Conservation (phyloP, 2,797 vertebrate genomes). For the Crotalus adamanteus region DNA sequence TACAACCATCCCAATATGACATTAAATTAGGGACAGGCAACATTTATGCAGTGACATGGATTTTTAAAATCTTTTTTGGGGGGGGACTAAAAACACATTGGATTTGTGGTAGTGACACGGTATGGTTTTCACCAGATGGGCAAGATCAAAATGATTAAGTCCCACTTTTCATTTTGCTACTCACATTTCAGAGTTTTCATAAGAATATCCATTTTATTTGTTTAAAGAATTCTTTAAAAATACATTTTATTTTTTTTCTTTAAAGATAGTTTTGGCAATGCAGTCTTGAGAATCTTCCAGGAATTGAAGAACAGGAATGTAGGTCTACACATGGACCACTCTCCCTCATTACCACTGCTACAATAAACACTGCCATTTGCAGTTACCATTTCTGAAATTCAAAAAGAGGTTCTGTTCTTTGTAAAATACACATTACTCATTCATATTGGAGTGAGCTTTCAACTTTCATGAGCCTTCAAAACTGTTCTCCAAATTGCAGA, state of each 20-base stretch:
- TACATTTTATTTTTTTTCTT: constrained; percentile 17
- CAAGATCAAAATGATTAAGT: not conserved
- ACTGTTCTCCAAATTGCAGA: constrained; percentile 34
- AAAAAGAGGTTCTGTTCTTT: constrained; percentile 60
- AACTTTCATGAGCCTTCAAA: constrained; percentile 24
- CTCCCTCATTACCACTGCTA: constrained; percentile 25
- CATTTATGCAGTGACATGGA: not conserved
- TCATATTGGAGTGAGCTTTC: not conserved
- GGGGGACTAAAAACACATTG: not conserved
- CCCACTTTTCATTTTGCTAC: not conserved
- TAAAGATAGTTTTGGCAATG: not conserved
- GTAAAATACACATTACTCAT: constrained; percentile 50
- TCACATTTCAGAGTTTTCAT: not conserved
- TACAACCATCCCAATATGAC: not conserved
- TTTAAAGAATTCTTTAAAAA: not conserved
- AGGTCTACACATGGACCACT: not conserved
- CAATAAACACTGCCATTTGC: constrained; percentile 59
- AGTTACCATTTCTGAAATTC: constrained; percentile 60
- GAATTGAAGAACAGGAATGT: not conserved
- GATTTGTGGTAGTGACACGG: not conserved
- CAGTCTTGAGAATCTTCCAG: not conserved
- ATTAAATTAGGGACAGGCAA: not conserved
- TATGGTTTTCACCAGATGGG: not conserved
- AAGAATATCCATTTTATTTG: not conserved
- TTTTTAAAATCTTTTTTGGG: constrained; percentile 1